Conservation (phyloP, 2,797 vertebrate genomes). For the Gastrophryne carolinensis region DNA sequence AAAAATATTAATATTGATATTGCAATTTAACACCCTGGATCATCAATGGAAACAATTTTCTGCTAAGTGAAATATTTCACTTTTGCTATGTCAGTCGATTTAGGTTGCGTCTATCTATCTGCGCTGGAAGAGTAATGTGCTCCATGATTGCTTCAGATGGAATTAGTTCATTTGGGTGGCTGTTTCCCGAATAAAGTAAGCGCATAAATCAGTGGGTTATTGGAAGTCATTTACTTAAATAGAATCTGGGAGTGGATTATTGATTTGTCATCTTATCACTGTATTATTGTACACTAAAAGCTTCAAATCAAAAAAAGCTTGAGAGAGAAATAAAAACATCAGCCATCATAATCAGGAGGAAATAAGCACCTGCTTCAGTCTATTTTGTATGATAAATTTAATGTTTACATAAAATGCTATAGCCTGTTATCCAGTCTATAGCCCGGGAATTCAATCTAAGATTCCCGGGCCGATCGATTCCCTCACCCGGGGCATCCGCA, state of each 20-base stretch:
- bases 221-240: constrained; percentile 46
- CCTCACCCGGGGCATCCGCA: too few species aligned
- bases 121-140: constrained; percentile 5
- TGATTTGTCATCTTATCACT: constrained; percentile 41
- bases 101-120: constrained; percentile 28
- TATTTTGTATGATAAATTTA: too few species aligned
- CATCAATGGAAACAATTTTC: constrained; percentile 17
- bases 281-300: constrained; percentile 8
- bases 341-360: too few species aligned
- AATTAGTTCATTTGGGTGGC: constrained; percentile 25
- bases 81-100: neutral
- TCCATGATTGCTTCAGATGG: constrained; percentile 24
- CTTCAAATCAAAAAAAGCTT: neutral
- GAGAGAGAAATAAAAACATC: neutral
- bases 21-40: constrained; percentile 37
- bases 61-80: constrained; percentile 14
- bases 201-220: constrained; percentile 29
- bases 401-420: too few species aligned
- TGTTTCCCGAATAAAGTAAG: constrained; percentile 27
- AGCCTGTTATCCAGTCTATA: too few species aligned
- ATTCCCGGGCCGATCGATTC: too few species aligned
- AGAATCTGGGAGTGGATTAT: constrained; percentile 42
- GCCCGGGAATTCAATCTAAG: too few species aligned
- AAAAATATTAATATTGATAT: constrained; percentile 29
- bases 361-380: too few species aligned